These are phyloP conservation scores for Dicaeum eximium DNA, from an alignment of 2,113 vertebrate genomes.

Conservation along the genomic window DNA sequence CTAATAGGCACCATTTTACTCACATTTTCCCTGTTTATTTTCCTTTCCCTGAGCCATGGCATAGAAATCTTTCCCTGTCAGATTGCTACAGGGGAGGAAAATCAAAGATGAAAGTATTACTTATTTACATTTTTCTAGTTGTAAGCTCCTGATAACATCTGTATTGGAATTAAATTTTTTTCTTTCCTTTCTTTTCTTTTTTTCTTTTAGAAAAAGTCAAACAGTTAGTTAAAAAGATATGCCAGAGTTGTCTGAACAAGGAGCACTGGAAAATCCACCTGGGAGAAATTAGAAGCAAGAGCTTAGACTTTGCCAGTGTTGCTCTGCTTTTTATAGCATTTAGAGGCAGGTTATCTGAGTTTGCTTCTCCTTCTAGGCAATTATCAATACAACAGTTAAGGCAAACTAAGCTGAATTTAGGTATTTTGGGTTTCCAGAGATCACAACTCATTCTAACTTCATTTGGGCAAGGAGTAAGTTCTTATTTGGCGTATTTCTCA, in stretches of 20 bases:
- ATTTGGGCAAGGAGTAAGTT: neutral
- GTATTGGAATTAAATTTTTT: neutral
- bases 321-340: neutral
- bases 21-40: neutral
- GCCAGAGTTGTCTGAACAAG: neutral
- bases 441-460: neutral
- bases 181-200: neutral
- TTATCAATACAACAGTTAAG: neutral
- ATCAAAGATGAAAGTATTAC: neutral
- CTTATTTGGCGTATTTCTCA: neutral
- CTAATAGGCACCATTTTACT: neutral
- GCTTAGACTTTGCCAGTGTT: neutral
- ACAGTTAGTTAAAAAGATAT: neutral
- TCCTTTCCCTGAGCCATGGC: slow-evolving; percentile 17
- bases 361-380: neutral
- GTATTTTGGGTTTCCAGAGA: neutral
- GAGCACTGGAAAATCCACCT: neutral
- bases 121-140: neutral
- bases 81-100: neutral
- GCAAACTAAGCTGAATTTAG: neutral
- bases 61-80: neutral
- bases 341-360: neutral
- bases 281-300: neutral
- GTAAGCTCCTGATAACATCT: neutral
- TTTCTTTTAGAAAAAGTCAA: neutral